Base-by-base conservation (phyloP, 2,888 invertebrate species). In the Pheosia tremula region DNA sequence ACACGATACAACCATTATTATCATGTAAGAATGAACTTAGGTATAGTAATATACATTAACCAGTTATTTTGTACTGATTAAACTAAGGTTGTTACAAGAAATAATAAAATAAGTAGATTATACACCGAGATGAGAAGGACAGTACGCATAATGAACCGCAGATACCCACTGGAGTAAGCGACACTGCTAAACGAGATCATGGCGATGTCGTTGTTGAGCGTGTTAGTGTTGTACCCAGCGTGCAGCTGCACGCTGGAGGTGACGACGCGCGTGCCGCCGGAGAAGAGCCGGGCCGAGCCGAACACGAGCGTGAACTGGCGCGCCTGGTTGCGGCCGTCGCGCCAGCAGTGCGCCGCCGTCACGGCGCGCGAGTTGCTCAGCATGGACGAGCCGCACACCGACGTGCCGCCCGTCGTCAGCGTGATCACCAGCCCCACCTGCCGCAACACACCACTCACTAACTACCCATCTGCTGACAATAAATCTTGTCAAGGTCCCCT, bases 281-380 rank as follows among this genome's bases (percentile, higher is more conserved):
- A 66, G 74, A 77, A 81, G 11, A 83, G 75, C 0, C 76, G 58
- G 9, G 67, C 64, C 7, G 81, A 77, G 60, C 82, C 83, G 64
- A 81, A 75, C n/a, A 86, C 86, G 37, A 87, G 77, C 45, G 61
- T 61, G 71, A 88, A 79, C 58, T 77, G 76, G 10, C 76, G 72
- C 37, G 85, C 88, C 57, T 81, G 80, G 59, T 59, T 69, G 41
- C 70, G 61, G 5, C 79, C 72, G 65, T 83, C 77, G 54, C 69
- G 68, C 87, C 86, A 85, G 74, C 85, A 86, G 68, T 86, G 82
- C 24, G 81, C 79, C 5, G 80, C 80, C 5, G 82, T 81, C 55
- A 81, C 70, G 5, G 79, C 68, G 54, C 75, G 77, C 4, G 72
- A 77, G 71, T 75, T 77, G 57, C 60, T 68, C 67, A 82, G 62